These are phyloP conservation scores for Hypomecis atomaria DNA, from an alignment of 2,888 invertebrate genomes.

Conservation along the genomic window DNA sequence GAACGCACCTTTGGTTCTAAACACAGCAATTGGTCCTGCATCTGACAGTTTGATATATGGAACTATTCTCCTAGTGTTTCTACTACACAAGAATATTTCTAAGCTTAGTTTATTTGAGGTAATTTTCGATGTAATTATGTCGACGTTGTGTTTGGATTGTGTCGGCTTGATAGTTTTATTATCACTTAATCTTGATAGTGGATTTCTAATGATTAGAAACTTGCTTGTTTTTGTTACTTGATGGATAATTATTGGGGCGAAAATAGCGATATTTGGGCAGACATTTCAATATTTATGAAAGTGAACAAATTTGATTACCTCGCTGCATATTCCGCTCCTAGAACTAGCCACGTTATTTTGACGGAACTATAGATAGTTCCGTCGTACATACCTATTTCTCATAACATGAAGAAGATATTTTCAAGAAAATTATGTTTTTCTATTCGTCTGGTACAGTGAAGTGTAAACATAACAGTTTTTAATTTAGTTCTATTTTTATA, in stretches of 20 bases:
- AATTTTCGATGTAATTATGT: conserved; percentile 51
- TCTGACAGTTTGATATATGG: conserved; percentile 79
- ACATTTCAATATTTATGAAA: neutral
- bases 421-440: no score
- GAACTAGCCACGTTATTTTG: no score
- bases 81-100: conserved; percentile 18
- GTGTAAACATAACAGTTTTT: no score
- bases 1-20: conserved; percentile 66
- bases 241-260: neutral
- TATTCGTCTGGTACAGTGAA: no score
- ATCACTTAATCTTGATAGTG: conserved; percentile 38
- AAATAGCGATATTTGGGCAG: neutral
- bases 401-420: no score
- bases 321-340: no score
- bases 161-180: conserved; percentile 43
- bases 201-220: conserved; percentile 16
- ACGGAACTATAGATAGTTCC: no score
- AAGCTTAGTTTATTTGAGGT: conserved; percentile 45
- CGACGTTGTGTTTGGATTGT: conserved; percentile 45
- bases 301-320: neutral
- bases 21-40: conserved; percentile 78
- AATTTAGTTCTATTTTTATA: no score
- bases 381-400: no score
- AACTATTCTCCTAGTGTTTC: conserved; percentile 52
- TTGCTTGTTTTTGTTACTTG: neutral